These are phyloP conservation scores for Atopsyche davidsoni DNA, from an alignment of 1,140 invertebrate species.

Conservation along the genomic window DNA sequence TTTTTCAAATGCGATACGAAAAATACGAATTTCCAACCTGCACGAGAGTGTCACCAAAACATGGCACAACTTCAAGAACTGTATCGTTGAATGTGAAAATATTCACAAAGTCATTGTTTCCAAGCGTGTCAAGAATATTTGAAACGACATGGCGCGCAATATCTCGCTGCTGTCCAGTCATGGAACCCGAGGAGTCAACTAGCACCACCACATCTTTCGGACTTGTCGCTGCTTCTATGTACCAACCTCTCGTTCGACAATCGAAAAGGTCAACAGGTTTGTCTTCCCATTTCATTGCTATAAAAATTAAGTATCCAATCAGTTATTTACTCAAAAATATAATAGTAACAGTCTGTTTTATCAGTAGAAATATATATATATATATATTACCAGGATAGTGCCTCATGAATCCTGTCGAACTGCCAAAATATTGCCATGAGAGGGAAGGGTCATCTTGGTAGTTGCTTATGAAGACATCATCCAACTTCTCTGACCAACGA, in stretches of 20 bases:
- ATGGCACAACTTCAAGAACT: conserved; percentile 74
- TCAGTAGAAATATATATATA: conserved; percentile 5
- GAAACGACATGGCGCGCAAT: conserved; percentile 92
- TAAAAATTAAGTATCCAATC: conserved; percentile 25
- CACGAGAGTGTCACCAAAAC: conserved; percentile 81
- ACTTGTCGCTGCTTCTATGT: conserved; percentile 93
- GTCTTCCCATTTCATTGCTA: conserved; percentile 64
- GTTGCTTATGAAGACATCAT: conserved; percentile 83
- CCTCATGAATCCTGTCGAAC: conserved; percentile 89
- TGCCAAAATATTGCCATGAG: conserved; percentile 97
- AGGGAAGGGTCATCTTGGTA: conserved; percentile 81
- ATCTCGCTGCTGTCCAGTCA: conserved; percentile 88
- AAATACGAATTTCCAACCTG: conserved; percentile 54
- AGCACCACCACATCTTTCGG: conserved; percentile 96
- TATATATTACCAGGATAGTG: conserved; percentile 85
- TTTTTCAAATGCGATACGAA: not conserved
- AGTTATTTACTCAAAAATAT: conserved; percentile 10
- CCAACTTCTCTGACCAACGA: conserved; percentile 78
- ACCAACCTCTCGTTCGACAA: conserved; percentile 84
- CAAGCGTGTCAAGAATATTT: conserved; percentile 94
- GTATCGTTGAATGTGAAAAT: conserved; percentile 81
- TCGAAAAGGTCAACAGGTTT: conserved; percentile 80
- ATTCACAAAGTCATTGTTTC: conserved; percentile 98
- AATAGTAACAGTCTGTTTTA: not conserved
- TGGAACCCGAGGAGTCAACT: conserved; percentile 92